phyloP scores from a whole-genome alignment of 92 coral and sea anemone species.

The Siderastrea siderea region DNA sequence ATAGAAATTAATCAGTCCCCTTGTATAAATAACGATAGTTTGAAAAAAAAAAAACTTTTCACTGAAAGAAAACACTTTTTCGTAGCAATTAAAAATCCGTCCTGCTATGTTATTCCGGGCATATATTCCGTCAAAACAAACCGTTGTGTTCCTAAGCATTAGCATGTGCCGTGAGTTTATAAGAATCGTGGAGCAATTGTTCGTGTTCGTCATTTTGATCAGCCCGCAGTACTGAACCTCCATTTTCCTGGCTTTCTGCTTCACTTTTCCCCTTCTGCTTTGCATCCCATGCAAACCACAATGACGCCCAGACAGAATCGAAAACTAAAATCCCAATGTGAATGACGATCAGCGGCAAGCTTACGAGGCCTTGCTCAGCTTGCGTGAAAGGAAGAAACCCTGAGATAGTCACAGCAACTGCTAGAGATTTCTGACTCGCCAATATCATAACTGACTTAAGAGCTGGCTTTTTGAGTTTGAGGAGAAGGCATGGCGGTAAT shows the following conservation, averaged over 20 bases:
- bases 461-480: constrained; percentile 75
- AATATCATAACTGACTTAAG: constrained; percentile 83
- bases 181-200: neutral
- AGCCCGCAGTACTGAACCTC: neutral
- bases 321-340: constrained; percentile 83
- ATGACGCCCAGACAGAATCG: constrained; percentile 85
- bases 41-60: too few relatives aligned
- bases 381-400: constrained; percentile 84
- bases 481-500: constrained; percentile 62
- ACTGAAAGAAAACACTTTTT: too few relatives aligned
- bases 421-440: constrained; percentile 94
- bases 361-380: constrained; percentile 85
- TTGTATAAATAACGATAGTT: too few relatives aligned
- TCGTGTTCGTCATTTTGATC: neutral
- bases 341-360: constrained; percentile 86
- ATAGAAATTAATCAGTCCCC: too few relatives aligned
- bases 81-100: too few relatives aligned
- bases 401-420: constrained; percentile 87
- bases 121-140: too few relatives aligned
- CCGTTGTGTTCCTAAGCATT: too few relatives aligned
- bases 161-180: too few relatives aligned
- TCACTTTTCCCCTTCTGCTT: constrained; percentile 26
- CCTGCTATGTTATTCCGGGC: too few relatives aligned
- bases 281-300: constrained; percentile 84
- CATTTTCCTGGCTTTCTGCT: neutral